A percentile compares a stretch with the other conserved stretches of the same genome.
These are phyloP conservation scores for Porphyrio hochstetteri DNA, from an alignment of 2,113 vertebrate species.

Conservation along the genomic window DNA sequence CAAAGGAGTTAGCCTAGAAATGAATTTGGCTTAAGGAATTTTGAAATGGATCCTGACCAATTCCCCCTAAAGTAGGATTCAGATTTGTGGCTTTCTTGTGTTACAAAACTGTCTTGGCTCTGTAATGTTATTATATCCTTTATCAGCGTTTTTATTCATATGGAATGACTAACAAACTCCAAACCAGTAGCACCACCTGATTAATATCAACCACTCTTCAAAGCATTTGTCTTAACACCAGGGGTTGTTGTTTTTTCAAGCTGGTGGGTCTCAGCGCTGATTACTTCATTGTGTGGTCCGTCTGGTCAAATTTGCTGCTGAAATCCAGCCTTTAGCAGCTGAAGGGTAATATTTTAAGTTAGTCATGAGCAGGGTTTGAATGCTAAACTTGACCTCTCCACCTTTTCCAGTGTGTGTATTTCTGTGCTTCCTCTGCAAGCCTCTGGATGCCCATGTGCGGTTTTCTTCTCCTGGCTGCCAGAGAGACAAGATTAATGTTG, in stretches of 20 bases:
- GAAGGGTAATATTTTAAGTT: constrained; percentile 61
- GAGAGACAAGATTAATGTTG: neutral
- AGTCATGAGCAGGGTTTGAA: constrained; percentile 19
- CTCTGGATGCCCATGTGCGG: constrained; percentile 8
- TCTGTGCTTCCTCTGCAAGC: constrained; percentile 34
- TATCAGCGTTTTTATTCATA: constrained; percentile 55
- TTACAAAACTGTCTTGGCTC: constrained; percentile 43
- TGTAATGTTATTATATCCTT: constrained; percentile 3
- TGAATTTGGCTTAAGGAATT: constrained; percentile 42
- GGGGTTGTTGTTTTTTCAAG: constrained; percentile 50
- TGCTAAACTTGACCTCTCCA: constrained; percentile 56
- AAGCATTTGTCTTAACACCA: constrained; percentile 64
- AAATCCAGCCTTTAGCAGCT: constrained; percentile 34
- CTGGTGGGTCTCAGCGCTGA: constrained; percentile 48
- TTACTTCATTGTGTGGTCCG: constrained; percentile 64
- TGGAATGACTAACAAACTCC: constrained; percentile 17
- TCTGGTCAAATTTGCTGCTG: constrained; percentile 56
- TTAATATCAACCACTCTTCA: constrained; percentile 65
- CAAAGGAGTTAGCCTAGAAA: constrained; percentile 39
- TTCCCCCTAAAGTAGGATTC: neutral
- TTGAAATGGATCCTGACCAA: constrained; percentile 47
- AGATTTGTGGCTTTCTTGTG: constrained; percentile 44
- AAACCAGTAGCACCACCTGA: constrained; percentile 67
- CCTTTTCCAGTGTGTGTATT: constrained; percentile 44
- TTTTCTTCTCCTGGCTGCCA: constrained; percentile 1